These are phyloP conservation scores for Gavialis gangeticus DNA, from an alignment of 2,113 vertebrate species.

Conservation along the genomic window DNA sequence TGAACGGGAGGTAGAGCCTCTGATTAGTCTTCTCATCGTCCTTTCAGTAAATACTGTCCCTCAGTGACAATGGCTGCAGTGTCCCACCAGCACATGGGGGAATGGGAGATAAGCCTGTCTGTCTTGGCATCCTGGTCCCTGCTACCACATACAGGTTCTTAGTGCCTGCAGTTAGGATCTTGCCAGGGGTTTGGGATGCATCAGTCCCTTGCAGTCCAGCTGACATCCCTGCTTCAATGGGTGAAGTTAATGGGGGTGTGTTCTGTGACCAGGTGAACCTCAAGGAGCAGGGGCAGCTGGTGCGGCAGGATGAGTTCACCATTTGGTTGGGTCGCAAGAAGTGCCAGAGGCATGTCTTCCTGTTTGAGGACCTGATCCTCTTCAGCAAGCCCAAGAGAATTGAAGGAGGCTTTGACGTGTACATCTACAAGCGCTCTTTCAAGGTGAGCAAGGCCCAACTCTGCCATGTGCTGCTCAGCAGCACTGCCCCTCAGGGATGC, in stretches of 20 bases:
- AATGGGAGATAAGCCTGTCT: no score
- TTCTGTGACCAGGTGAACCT: slow-evolving; percentile 85
- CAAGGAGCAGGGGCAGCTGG: slow-evolving; percentile 90
- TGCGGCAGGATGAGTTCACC: slow-evolving; percentile 87
- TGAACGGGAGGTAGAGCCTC: neutral
- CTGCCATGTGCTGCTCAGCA: neutral
- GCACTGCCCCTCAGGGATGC: neutral
- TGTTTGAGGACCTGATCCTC: slow-evolving; percentile 89
- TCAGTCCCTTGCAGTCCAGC: neutral
- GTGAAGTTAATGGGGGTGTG: neutral
- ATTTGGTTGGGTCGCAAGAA: slow-evolving; percentile 85
- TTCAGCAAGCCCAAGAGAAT: slow-evolving; percentile 91
- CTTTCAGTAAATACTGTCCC: neutral
- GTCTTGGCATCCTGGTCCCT: neutral
- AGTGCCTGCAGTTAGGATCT: neutral
- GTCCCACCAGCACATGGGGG: neutral
- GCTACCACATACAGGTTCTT: neutral
- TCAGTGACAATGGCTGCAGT: neutral
- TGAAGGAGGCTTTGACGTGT: slow-evolving; percentile 82
- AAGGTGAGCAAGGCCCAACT: slow-evolving; percentile 77
- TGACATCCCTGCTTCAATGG: neutral
- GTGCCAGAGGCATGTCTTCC: slow-evolving; percentile 86
- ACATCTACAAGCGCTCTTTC: slow-evolving; percentile 89
- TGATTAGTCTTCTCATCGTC: neutral
- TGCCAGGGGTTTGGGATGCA: neutral